phyloP scores from a whole-genome alignment of 2,113 vertebrate genomes.

The Corynorhinus townsendii region DNA sequence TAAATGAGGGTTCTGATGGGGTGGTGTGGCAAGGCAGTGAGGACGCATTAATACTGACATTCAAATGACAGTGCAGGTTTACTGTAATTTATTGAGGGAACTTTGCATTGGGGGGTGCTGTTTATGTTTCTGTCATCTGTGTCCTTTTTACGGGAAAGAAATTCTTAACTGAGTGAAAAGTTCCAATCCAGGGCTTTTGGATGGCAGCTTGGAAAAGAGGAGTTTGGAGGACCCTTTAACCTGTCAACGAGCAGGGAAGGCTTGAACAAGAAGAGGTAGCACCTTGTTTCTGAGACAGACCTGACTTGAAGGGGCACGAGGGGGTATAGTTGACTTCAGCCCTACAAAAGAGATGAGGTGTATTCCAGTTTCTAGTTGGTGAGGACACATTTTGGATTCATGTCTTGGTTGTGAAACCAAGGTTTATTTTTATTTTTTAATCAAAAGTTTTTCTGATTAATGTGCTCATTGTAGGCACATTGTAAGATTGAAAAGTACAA shows the following conservation, averaged over 20 bases:
- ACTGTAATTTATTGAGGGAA: not conserved
- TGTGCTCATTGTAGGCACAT: not conserved
- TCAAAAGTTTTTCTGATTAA: slow-evolving; percentile 25
- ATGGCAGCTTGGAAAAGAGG: not conserved
- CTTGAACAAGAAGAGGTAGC: not conserved
- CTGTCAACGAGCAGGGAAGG: not conserved
- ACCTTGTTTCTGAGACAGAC: not conserved
- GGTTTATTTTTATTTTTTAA: slow-evolving; percentile 14
- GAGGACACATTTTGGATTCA: not conserved
- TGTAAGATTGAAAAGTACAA: not conserved
- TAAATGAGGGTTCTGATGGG: not conserved
- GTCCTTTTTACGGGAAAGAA: not conserved
- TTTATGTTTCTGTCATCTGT: slow-evolving; percentile 4
- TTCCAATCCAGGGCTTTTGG: not conserved
- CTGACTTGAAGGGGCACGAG: not conserved
- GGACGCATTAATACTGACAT: not conserved
- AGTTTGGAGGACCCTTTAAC: not conserved
- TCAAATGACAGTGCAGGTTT: not conserved
- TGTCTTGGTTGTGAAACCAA: not conserved
- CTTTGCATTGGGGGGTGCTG: not conserved
- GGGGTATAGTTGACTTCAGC: not conserved
- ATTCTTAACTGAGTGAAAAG: slow-evolving; percentile 34
- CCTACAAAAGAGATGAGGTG: not conserved
- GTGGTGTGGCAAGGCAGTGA: not conserved
- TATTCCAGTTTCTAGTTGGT: not conserved